Base-by-base conservation (phyloP, 2,797 vertebrate species). In the Holocentrus rufus region DNA sequence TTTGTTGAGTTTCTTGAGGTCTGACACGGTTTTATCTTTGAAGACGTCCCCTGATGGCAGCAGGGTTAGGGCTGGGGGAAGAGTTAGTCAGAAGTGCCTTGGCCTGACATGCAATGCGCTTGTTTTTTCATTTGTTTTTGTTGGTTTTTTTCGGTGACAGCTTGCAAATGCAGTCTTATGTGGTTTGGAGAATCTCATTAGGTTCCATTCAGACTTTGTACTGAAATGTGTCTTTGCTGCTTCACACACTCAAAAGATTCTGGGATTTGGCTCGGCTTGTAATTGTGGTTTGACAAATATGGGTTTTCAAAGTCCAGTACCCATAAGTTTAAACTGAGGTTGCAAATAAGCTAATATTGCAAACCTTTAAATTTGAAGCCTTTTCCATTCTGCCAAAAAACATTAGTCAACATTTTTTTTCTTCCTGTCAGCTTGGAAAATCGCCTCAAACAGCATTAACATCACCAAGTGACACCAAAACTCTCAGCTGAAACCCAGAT, bases 61-160 rank as follows among this genome's bases (percentile, higher is more conserved):
- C 77, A 79, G 88, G 74, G 77, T 87, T 66, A 42, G 42, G 74
- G 69, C 71, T 86, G 53, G 49, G 83, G 61, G 20, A 20, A 56
- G 53, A 76, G 36, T 55, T 42, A 85, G 84, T 78, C 79, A 87
- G 88, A 89, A 90, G 92, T 91, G 90, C 92, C 91, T 92, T 92
- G 90, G 90, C 85, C 81, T 74, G 79, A 87, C 71, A 69, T 69
- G 74, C 77, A 85, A 71, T 22, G 46, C 6, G 65, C 53, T 77
- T 73, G 68, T 82, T 74, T 44, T 68, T 74, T 65, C 14, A 5
- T 34, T 34, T 1, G 31, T 5, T 5, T 5, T 1, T 5, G 31
- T 7, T 34, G 5, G 5, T 34, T 34, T 34, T 34, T 34, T 8
- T 10, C 76, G 71, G 68, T 69, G 62, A 72, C 71, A 76, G 76